These are phyloP conservation scores for Meteorus sp. DNA, from an alignment of 1,140 invertebrate genomes.

Conservation along the genomic window DNA sequence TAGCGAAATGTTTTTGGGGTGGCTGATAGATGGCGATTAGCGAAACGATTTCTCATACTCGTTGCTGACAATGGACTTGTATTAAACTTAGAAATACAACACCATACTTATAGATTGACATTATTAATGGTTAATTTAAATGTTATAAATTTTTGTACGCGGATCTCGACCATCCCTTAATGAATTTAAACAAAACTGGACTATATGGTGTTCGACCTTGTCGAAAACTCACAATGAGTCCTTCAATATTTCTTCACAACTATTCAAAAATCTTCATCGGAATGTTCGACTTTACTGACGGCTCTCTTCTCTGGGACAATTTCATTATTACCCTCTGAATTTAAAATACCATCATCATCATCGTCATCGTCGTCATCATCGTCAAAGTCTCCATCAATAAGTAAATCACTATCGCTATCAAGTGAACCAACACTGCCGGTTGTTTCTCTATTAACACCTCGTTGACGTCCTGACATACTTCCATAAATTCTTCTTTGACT, in stretches of 20 bases:
- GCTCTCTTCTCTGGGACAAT: slow-evolving; percentile 45
- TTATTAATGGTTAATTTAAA: too few species aligned
- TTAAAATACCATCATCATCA: slow-evolving; percentile 45
- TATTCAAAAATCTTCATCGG: slow-evolving; percentile 54
- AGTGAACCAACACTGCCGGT: slow-evolving; percentile 50
- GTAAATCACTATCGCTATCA: slow-evolving; percentile 60
- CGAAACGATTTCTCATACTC: too few species aligned
- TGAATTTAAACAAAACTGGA: too few species aligned
- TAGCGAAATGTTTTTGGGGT: too few species aligned
- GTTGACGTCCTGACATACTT: slow-evolving; percentile 58
- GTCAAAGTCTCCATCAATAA: slow-evolving; percentile 58
- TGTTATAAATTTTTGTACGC: too few species aligned
- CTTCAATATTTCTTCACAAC: not conserved
- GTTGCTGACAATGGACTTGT: too few species aligned
- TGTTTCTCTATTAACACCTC: slow-evolving; percentile 48
- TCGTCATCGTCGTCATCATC: slow-evolving; percentile 57
- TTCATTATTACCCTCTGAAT: slow-evolving; percentile 34
- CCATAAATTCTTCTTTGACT: slow-evolving; percentile 58
- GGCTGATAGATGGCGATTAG: too few species aligned
- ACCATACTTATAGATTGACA: too few species aligned
- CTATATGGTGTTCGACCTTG: too few species aligned
- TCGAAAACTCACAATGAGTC: too few species aligned
- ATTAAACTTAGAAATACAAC: too few species aligned
- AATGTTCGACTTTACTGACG: slow-evolving; percentile 49
- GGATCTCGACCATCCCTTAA: too few species aligned